Conservation (phyloP, 2,888 invertebrate genomes). For the Tipula helvola region DNA sequence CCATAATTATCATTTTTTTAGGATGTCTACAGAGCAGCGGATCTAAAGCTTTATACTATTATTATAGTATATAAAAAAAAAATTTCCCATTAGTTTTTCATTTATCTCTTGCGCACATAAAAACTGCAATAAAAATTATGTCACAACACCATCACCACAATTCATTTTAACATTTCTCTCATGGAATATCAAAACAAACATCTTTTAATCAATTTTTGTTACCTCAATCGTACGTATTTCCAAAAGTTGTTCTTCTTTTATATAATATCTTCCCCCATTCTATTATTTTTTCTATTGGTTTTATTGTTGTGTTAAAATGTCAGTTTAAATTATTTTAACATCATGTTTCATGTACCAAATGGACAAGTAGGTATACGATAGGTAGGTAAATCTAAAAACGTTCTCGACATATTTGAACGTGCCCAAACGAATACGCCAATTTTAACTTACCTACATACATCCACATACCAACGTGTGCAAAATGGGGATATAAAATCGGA, state of each 20-base stretch:
- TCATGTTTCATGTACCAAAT: not conserved
- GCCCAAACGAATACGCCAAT: not conserved
- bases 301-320: slow-evolving; percentile 4
- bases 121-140: not conserved
- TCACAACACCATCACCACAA: not conserved
- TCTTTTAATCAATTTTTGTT: not conserved
- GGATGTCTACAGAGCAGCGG: not conserved
- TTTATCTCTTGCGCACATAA: not conserved
- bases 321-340: not conserved
- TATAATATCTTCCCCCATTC: not conserved
- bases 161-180: not conserved
- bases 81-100: not conserved
- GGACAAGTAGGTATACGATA: not conserved
- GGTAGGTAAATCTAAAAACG: not conserved
- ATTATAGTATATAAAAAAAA: not conserved
- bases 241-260: not conserved
- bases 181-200: not conserved
- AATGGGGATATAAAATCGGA: not conserved
- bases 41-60: not conserved
- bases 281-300: not conserved
- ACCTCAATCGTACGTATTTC: not conserved
- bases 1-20: not conserved
- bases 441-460: not conserved
- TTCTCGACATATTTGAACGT: not conserved
- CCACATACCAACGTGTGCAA: not conserved